A percentile compares a stretch with the other conserved stretches of the same genome.
phyloP scores from a whole-genome alignment of 2,797 vertebrate genomes.

The Scarus forsteni region DNA sequence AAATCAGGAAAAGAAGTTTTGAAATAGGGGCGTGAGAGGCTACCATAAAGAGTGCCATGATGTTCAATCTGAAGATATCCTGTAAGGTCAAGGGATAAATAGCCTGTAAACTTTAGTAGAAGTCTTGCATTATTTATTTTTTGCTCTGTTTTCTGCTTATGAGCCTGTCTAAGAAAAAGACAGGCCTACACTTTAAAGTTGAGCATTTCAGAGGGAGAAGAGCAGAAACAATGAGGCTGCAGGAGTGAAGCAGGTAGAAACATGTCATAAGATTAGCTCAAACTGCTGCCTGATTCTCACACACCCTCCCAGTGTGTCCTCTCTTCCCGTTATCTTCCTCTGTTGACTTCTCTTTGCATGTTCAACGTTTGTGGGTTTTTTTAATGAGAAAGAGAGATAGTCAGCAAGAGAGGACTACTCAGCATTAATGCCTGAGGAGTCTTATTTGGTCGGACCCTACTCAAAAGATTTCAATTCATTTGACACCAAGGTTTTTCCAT shows the following conservation, averaged over 20 bases:
- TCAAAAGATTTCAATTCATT: too few species aligned
- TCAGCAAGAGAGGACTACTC: conserved; percentile 4
- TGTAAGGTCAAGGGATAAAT: background rate
- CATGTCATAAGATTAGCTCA: conserved; percentile 58
- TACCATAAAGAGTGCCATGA: too few species aligned
- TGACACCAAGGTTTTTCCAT: too few species aligned
- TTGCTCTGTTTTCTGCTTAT: background rate
- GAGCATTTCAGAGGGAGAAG: conserved; percentile 5
- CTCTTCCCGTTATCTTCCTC: conserved; percentile 6
- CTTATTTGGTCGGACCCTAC: too few species aligned
- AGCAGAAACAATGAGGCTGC: conserved; percentile 28
- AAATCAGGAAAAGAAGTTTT: conserved; percentile 10
- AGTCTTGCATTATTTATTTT: too few species aligned
- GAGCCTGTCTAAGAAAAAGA: conserved; percentile 6
- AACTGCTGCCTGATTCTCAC: conserved; percentile 35
- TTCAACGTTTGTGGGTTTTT: background rate
- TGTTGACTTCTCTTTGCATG: background rate
- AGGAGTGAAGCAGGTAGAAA: conserved; percentile 64
- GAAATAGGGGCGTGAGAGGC: background rate
- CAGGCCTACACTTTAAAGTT: background rate
- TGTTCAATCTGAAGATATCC: background rate
- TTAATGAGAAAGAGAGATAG: background rate
- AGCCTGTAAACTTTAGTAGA: background rate
- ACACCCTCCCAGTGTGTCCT: conserved; percentile 21
- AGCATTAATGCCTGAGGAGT: conserved; percentile 41